Evolutionary conservation across 2,888 invertebrate genomes (phyloP), one percentile per base, ranked within the genome.

Genomic region (Flexamia atlantica): DNA sequence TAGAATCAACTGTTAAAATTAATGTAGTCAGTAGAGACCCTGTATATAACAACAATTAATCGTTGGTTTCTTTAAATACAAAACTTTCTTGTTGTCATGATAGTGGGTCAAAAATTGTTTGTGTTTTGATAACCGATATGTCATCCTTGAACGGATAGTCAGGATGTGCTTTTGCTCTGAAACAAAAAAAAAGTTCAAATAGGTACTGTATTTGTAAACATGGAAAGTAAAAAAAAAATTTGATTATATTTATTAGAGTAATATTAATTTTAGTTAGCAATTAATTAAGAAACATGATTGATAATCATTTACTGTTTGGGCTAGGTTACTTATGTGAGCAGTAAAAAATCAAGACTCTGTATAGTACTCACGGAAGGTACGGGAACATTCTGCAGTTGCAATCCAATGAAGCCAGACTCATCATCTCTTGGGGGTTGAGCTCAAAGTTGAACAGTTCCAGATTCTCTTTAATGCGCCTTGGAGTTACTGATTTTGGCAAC

Each of bases 391-490:
- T 79, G 50, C 7, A 32, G 12, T 57, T 30, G 36, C 79, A 79
- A 36, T 79, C 79, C 32, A 79, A 30, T 1, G 53, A 32, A 36
- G 57, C n/a, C n/a, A 79, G 79, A 50, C 3, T 28, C 25, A 7
- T 25, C 36, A 57, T 57, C 14, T 79, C 79, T 12, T 57, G 50
- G 0, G 57, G 30, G 10, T 20, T 32, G n/a, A 79, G 36, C 79
- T 79, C 53, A 57, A 79, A 79, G 79, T 57, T 50, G 50, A 79
- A 79, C 30, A 79, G n/a, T 0, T 79, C 53, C 30, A 79, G 57
- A 46, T 79, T 79, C n/a, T 28, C 50, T 23, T 79, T 53, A 36
- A 79, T 50, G n/a, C 79, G 53, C 10, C 28, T 25, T 20, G 57
- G 79, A 23, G 30, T 79, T n/a, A 79, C 79, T 1, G 79, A 53